Conservation (phyloP, 2,113 vertebrate species). For the Pteropus alecto region DNA sequence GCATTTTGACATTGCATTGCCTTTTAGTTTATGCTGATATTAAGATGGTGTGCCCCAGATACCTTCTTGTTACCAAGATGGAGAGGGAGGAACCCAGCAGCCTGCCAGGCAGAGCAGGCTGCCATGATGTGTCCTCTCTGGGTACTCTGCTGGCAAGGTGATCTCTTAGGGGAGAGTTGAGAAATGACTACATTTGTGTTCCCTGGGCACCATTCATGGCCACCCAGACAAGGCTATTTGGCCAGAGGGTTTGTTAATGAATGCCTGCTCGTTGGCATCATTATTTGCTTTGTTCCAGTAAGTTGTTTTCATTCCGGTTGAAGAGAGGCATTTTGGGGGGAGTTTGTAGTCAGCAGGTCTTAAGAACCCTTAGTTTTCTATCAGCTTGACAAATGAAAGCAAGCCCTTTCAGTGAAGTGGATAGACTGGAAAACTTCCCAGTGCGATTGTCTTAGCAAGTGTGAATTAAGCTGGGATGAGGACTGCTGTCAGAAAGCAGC, state of each 20-base stretch:
- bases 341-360: not conserved
- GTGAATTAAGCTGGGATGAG: not conserved
- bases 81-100: not conserved
- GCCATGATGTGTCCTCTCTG: not conserved
- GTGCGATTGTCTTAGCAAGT: not conserved
- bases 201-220: not conserved
- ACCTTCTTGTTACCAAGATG: not conserved
- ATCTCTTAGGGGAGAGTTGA: not conserved
- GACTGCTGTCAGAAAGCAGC: not conserved
- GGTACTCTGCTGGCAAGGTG: not conserved
- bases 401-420: not conserved
- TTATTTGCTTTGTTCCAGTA: not conserved
- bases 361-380: slow-evolving; percentile 25
- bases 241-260: not conserved
- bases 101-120: not conserved
- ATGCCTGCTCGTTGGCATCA: not conserved
- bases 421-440: not conserved
- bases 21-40: not conserved
- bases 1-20: not conserved
- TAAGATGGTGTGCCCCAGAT: not conserved
- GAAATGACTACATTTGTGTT: not conserved
- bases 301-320: not conserved
- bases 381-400: not conserved
- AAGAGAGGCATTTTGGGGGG: not conserved
- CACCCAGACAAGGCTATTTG: not conserved